Evolutionary conservation across 92 coral and sea anemone species (phyloP).

Genomic region (Umimayanthus kanabou): DNA sequence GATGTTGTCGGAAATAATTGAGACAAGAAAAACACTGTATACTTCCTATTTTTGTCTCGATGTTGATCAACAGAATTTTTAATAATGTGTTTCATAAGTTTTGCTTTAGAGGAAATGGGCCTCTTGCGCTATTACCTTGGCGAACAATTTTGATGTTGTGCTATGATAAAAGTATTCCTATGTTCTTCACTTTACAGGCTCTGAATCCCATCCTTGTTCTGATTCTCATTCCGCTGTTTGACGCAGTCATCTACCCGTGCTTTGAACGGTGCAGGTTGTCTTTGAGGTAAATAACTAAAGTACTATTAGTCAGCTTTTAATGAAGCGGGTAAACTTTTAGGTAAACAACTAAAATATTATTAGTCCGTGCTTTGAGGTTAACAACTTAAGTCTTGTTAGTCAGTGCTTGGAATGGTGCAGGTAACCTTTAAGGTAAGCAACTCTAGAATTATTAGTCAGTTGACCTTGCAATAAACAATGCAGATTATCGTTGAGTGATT

Average conservation of each 20-base stretch:
- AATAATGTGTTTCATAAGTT: too few relatives aligned
- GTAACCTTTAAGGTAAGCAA: constrained; percentile 17
- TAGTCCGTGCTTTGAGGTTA: constrained; percentile 39
- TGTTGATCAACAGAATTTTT: neutral
- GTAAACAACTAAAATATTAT: too few relatives aligned
- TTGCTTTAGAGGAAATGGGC: neutral
- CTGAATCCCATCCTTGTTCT: constrained; percentile 82
- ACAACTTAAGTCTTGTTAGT: neutral
- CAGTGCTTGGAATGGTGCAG: constrained; percentile 50
- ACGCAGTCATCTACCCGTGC: constrained; percentile 83
- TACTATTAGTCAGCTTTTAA: constrained; percentile 42
- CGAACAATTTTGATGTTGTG: too few relatives aligned
- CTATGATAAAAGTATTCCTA: neutral
- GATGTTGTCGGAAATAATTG: too few relatives aligned
- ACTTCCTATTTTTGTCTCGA: neutral
- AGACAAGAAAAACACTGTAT: too few relatives aligned
- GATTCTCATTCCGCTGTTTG: constrained; percentile 82
- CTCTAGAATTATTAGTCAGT: too few relatives aligned
- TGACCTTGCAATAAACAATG: constrained; percentile 63
- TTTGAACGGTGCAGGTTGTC: constrained; percentile 82
- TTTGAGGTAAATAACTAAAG: constrained; percentile 46
- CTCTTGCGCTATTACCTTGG: too few relatives aligned
- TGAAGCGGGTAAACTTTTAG: constrained; percentile 51
- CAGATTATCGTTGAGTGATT: constrained; percentile 41
- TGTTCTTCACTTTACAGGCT: constrained; percentile 54